Conservation (phyloP, 2,888 invertebrate species). For the Acanthococcus lagerstroemiae region DNA sequence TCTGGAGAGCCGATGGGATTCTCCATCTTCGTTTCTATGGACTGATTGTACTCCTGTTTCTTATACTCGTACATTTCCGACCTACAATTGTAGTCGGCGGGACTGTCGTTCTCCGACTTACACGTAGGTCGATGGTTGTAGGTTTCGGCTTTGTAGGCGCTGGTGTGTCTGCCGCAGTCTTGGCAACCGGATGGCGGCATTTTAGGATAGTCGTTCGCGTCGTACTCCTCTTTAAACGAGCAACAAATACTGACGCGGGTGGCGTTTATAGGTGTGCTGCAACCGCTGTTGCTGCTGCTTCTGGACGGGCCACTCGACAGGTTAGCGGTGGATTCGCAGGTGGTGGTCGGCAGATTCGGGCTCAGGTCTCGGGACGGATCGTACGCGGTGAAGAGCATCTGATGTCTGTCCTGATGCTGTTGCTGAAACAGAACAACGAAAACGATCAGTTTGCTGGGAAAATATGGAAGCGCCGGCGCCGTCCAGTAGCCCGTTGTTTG, state of each 20-base stretch:
- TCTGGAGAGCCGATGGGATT: conserved; percentile 20
- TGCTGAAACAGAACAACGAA: conserved; percentile 5
- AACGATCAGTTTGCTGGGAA: too few relatives aligned
- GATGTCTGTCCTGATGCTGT: conserved; percentile 58
- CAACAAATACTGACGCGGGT: conserved; percentile 35
- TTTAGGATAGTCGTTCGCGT: conserved; percentile 25
- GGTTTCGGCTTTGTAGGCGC: neutral
- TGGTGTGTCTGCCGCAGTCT: conserved; percentile 23
- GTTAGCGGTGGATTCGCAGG: conserved; percentile 42
- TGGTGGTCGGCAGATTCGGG: conserved; percentile 56
- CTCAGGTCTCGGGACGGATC: conserved; percentile 63
- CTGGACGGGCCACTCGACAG: neutral
- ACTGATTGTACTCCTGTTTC: neutral
- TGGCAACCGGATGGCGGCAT: conserved; percentile 24
- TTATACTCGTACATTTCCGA: conserved; percentile 18
- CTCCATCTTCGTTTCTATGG: conserved; percentile 27
- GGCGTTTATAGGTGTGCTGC: conserved; percentile 35
- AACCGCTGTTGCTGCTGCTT: conserved; percentile 34
- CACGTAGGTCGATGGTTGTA: conserved; percentile 3
- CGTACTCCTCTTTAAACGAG: conserved; percentile 32
- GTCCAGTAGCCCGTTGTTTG: too few relatives aligned
- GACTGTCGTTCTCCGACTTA: conserved; percentile 21
- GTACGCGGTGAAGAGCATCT: conserved; percentile 51
- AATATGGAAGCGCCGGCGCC: too few relatives aligned
- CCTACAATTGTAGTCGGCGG: neutral